Evolutionary conservation across 2,888 invertebrate genomes (phyloP).

Genomic region (Noctua comes): DNA sequence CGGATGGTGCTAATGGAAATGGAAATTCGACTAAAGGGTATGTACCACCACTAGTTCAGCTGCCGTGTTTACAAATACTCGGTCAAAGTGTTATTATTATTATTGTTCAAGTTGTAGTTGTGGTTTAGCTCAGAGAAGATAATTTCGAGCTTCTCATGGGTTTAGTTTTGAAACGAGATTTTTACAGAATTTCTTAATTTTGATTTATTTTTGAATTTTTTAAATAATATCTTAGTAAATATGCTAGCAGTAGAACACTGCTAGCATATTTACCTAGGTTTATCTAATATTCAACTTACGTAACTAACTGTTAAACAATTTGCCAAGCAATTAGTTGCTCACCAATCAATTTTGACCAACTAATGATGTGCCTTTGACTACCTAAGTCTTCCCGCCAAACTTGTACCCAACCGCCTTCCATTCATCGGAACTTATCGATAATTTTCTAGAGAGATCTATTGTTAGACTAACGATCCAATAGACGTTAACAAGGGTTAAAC

Average conservation of each 20-base stretch:
- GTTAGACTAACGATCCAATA: constrained; percentile 33
- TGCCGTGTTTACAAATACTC: constrained; percentile 35
- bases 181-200: not conserved
- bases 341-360: constrained; percentile 13
- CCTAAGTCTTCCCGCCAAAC: constrained; percentile 10
- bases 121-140: not conserved
- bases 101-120: constrained; percentile 27
- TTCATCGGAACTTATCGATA: constrained; percentile 20
- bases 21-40: constrained; percentile 71
- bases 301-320: not conserved
- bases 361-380: constrained; percentile 1
- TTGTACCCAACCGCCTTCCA: not conserved
- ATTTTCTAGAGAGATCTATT: constrained; percentile 52
- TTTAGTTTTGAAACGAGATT: not conserved
- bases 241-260: too few species aligned
- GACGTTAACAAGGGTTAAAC: constrained; percentile 69
- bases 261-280: not conserved
- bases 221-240: not conserved
- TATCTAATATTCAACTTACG: not conserved
- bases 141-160: not conserved
- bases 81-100: not conserved
- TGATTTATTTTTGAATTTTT: not conserved
- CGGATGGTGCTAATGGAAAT: constrained; percentile 78
- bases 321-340: constrained; percentile 1
- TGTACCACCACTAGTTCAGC: constrained; percentile 53